Base-by-base conservation (phyloP, 2,888 invertebrate species). In the Heliconius ethilla region DNA sequence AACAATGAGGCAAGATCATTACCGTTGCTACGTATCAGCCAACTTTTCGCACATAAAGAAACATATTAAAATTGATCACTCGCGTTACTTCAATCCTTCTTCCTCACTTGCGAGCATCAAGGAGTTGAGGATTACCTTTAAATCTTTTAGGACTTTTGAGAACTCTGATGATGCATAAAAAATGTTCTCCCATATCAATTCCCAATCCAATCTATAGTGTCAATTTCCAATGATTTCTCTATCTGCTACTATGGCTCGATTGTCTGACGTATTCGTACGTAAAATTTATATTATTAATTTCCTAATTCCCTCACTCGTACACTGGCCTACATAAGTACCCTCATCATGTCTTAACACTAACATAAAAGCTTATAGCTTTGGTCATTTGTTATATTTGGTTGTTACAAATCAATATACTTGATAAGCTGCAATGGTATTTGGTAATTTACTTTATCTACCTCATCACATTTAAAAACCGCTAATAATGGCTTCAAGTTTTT, bases 361-460 rank as follows among this genome's bases (percentile, higher is more conserved):
- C 78, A 79, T 89, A 90, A 89, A 91, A 92, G 93, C 93, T 93
- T 87, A 89, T 87, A 93, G 93, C 94, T 93, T 94, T 94, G 92
- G 93, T 93, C 93, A 90, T 89, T 89, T 85, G 84, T 87, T 87
- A 86, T 88, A 90, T 91, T 92, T 92, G 91, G 91, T 91, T 89
- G 86, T 84, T 85, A 89, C 85, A 85, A 85, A 84, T 87, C 87
- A 87, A 83, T 84, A 85, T 87, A 90, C 89, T 92, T 91, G 91
- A 90, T 91, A 89, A 86, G 83, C 70, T 82, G 67, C 79, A 40
- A 74, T 63, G 92, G 92, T 91, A 90, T 80, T 84, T 83, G 87
- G 87, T 88, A 88, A 88, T 66, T 69, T 72, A 73, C 33, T 62
- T 55, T 76, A 80, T 79, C 75, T 72, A 76, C 73, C 72, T 55